Percentiles rank a stretch among this genome's conserved stretches.
Evolutionary conservation across 1,140 invertebrate genomes (phyloP).

Genomic region (Onthophagus taurus): DNA sequence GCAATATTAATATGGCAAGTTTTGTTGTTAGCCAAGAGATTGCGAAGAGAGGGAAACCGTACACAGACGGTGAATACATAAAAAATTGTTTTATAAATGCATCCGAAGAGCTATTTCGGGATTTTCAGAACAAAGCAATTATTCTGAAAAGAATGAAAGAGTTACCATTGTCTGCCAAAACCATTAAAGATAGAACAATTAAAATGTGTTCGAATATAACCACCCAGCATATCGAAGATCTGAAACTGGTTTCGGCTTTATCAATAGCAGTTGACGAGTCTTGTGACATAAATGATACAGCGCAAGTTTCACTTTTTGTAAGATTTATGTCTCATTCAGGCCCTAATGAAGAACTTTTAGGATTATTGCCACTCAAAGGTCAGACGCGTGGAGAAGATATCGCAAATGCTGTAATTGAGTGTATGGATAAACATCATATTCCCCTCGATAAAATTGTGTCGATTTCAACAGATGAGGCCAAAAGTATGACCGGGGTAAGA

Average conservation of each 20-base stretch:
- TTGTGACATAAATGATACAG: constrained; percentile 29
- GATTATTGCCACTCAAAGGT: constrained; percentile 26
- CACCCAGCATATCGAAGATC: constrained; percentile 8
- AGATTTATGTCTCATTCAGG: constrained; percentile 20
- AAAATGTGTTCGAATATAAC: constrained; percentile 8
- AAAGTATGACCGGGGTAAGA: constrained; percentile 13
- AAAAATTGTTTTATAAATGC: constrained; percentile 18
- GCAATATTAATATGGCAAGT: constrained; percentile 28
- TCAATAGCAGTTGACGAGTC: constrained; percentile 29
- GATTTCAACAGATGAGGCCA: constrained; percentile 20
- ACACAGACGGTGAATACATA: constrained; percentile 30
- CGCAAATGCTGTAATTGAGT: constrained; percentile 25
- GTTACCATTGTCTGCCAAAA: constrained; percentile 28
- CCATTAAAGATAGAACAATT: constrained; percentile 17
- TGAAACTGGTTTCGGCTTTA: constrained; percentile 19
- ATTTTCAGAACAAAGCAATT: constrained; percentile 31
- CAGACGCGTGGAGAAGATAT: constrained; percentile 30
- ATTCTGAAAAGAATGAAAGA: constrained; percentile 29
- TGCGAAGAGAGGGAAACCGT: constrained; percentile 32
- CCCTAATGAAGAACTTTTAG: constrained; percentile 25
- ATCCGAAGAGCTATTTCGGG: constrained; percentile 27
- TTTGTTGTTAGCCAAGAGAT: constrained; percentile 23
- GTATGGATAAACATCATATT: constrained; percentile 25
- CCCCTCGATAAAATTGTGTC: constrained; percentile 31
- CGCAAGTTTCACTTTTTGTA: constrained; percentile 29